These are phyloP conservation scores for Dromaius novaehollandiae DNA, from an alignment of 2,113 vertebrate genomes.

Conservation along the genomic window DNA sequence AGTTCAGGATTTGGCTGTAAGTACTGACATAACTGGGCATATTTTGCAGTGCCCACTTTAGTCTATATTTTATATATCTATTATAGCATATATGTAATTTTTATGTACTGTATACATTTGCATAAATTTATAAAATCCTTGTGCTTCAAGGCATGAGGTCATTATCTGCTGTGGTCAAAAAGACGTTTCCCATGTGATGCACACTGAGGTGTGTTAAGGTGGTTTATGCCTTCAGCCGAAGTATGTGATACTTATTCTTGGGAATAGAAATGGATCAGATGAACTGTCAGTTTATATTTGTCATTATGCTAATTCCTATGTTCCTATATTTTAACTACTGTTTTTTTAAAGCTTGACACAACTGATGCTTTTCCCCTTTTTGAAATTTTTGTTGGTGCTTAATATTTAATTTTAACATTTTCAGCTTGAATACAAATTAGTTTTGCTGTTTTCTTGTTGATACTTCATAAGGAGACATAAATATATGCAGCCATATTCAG, in stretches of 20 bases:
- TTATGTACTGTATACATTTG: not conserved
- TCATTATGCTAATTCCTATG: conserved; percentile 34
- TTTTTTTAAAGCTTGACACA: conserved; percentile 33
- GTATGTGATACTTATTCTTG: not conserved
- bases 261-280: not conserved
- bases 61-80: conserved; percentile 25
- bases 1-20: conserved; percentile 99
- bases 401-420: conserved; percentile 50
- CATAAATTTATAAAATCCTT: conserved; percentile 24
- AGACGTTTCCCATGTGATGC: not conserved
- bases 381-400: conserved; percentile 15
- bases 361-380: conserved; percentile 36
- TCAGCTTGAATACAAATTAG: conserved; percentile 40
- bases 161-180: conserved; percentile 18
- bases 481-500: conserved; percentile 7
- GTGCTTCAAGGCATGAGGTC: conserved; percentile 17
- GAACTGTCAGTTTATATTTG: not conserved
- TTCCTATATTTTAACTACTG: conserved; percentile 22
- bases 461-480: not conserved
- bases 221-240: not conserved
- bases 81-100: not conserved
- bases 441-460: conserved; percentile 6
- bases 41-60: conserved; percentile 36
- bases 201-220: not conserved
- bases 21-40: conserved; percentile 79